phyloP scores from a whole-genome alignment of 2,888 invertebrate genomes.

The Cheilosia vernalis region DNA sequence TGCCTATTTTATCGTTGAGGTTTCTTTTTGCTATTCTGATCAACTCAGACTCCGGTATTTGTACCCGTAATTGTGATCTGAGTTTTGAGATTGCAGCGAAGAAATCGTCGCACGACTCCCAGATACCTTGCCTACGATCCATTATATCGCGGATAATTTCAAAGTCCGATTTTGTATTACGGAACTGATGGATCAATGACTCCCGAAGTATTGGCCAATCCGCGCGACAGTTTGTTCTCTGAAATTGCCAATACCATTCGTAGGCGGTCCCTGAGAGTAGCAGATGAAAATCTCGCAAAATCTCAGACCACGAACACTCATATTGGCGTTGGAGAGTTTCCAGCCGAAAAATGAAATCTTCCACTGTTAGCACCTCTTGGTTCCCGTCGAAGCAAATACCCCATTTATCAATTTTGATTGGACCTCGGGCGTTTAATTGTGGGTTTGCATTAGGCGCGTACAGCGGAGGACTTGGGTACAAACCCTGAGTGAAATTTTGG shows the following conservation, averaged over 20 bases:
- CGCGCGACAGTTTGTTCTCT: background rate
- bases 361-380: background rate
- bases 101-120: conserved; percentile 14
- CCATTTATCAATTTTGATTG: conserved; percentile 14
- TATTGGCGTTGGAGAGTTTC: background rate
- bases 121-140: conserved; percentile 2
- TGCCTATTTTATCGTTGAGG: background rate
- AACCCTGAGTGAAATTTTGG: too few species aligned
- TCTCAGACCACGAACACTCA: conserved; percentile 15
- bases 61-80: background rate
- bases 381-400: background rate
- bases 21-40: background rate
- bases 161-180: conserved; percentile 12
- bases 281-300: conserved; percentile 15
- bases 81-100: background rate
- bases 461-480: too few species aligned
- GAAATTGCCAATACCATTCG: conserved; percentile 26
- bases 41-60: background rate
- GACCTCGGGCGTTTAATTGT: background rate
- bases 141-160: conserved; percentile 15
- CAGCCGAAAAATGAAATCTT: background rate
- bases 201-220: conserved; percentile 19
- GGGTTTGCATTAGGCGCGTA: too few species aligned
- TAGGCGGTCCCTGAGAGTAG: background rate
- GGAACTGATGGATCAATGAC: background rate